Percentiles rank a stretch among this genome's conserved stretches.
phyloP scores from a whole-genome alignment of 2,797 vertebrate genomes.

The Melanotaenia boesemani region DNA sequence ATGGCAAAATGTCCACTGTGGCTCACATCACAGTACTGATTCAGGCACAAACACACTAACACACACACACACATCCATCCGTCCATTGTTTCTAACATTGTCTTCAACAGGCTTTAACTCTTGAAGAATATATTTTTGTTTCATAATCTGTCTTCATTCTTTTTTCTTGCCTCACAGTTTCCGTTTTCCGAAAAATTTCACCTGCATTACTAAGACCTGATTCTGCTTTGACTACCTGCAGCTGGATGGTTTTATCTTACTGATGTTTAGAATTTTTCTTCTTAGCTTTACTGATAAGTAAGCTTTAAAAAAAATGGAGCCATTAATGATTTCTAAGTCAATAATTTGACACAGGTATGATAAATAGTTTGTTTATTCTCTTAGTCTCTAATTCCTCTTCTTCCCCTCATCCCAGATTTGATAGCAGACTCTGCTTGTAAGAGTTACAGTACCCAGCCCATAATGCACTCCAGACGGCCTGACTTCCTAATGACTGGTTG shows the following conservation, averaged over 20 bases:
- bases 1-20: conserved; percentile 74
- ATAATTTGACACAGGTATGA: conserved; percentile 32
- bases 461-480: conserved; percentile 86
- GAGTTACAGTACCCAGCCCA: conserved; percentile 82
- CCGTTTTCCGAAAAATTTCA: conserved; percentile 8
- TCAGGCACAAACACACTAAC: conserved; percentile 24
- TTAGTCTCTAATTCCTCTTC: conserved; percentile 35
- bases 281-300: neutral
- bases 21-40: conserved; percentile 47
- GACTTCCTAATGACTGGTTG: conserved; percentile 87
- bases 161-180: neutral
- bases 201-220: conserved; percentile 20
- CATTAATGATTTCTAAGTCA: conserved; percentile 5
- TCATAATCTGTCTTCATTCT: neutral
- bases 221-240: neutral
- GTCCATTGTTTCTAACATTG: conserved; percentile 3
- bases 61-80: conserved; percentile 1
- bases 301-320: conserved; percentile 3
- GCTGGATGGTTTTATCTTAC: neutral
- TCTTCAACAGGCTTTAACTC: neutral
- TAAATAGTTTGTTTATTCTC: neutral
- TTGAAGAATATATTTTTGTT: neutral
- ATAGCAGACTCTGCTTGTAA: conserved; percentile 81
- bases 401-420: conserved; percentile 70
- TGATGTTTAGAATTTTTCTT: neutral